phyloP scores from a whole-genome alignment of 2,113 vertebrate genomes.

The Syrrhaptes paradoxus region DNA sequence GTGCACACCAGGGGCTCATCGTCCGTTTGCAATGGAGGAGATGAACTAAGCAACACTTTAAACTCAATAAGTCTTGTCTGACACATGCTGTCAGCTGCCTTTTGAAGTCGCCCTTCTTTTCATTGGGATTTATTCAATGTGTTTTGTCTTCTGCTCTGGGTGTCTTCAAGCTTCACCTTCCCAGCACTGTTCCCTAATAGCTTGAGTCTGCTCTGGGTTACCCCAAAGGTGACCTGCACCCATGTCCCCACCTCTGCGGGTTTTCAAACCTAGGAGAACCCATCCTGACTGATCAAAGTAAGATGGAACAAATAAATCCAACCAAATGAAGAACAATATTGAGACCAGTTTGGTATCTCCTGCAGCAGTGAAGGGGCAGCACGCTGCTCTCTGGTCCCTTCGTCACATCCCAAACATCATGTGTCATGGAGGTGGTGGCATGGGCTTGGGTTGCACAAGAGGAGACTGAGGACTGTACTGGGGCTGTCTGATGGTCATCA shows the following conservation, averaged over 20 bases:
- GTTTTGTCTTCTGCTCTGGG: neutral
- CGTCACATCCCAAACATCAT: too few relatives aligned
- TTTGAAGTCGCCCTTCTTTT: neutral
- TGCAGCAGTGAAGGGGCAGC: neutral
- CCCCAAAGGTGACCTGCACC: neutral
- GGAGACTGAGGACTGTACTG: neutral
- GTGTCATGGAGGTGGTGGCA: neutral
- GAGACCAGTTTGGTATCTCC: neutral
- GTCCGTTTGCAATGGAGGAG: neutral
- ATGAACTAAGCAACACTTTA: neutral
- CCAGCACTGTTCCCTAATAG: neutral
- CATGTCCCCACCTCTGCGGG: neutral
- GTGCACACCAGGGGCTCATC: neutral
- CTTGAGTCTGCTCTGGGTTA: neutral
- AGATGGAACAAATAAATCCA: neutral
- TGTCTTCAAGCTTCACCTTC: neutral
- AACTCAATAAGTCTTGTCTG: accelerated
- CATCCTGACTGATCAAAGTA: neutral
- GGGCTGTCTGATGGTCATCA: neutral
- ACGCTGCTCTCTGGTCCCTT: neutral
- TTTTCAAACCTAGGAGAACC: neutral
- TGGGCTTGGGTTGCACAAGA: neutral
- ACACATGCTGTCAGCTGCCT: neutral
- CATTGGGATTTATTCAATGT: neutral
- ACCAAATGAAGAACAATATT: neutral